Evolutionary conservation across 2,797 vertebrate genomes (phyloP), one percentile per base, ranked within the genome.

Genomic region (Enteromius afrohamiltoni): DNA sequence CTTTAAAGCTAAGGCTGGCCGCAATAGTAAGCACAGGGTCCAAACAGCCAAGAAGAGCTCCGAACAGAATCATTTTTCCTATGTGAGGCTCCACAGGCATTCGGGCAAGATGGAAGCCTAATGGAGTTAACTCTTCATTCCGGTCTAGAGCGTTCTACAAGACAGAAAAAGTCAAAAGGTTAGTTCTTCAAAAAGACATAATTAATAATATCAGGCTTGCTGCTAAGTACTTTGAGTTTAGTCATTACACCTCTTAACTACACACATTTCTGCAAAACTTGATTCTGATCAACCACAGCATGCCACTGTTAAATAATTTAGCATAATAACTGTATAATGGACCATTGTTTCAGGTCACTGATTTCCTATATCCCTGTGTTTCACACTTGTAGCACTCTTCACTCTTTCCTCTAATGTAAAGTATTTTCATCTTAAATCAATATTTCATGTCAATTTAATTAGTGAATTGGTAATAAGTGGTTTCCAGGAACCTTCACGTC

Each of bases 1-100:
- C 98, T 94, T 98, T 99, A 94, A 99, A 99, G 94, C 98, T 98
- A 90, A 99, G 97, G 73, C 97, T 97, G 45, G 97, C 97, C 16
- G 98, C 98, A n/a, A 99, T 99, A 55, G 96, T 98, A 47, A 99
- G 96, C 0, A 98, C 95, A 0, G 98, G 98, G 90, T 99, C 96
- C 83, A 99, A 92, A 92, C 98, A 99, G 89, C 97, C 96, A 90
- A 99, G 91, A 51, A 99, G 91, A 58, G 98, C 97, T 83, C 98
- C 98, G 14, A 99, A 99, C 55, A 99, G 96, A 91, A 99, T 99
- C 95, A 99, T 96, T 87, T 99, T 99, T 37, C 98, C 98, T 0
- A 98, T 99, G 90, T 99, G 98, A 0, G 98, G 98, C 88, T 99
- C 97, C 74, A 99, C 98, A 0, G 98, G 98, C 60, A 99, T 92